Conservation (phyloP, 2,888 invertebrate species). For the Agrochola circellaris region DNA sequence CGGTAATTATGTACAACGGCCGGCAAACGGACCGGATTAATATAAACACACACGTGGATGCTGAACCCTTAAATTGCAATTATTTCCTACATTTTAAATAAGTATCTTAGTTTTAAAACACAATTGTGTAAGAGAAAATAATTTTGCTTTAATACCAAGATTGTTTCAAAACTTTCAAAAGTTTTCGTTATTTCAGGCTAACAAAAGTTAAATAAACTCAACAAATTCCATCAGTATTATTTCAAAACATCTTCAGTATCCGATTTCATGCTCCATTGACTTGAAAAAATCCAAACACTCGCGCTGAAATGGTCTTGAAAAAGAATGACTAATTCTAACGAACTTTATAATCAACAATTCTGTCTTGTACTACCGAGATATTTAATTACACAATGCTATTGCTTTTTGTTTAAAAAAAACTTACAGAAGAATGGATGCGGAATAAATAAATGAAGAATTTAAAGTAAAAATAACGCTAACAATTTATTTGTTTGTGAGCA, state of each 20-base stretch:
- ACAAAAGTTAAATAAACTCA: not conserved
- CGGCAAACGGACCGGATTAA: slow-evolving; percentile 15
- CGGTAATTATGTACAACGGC: slow-evolving; percentile 73
- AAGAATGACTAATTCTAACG: not conserved
- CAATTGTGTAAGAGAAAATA: not conserved
- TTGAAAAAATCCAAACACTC: not conserved
- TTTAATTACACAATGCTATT: slow-evolving; percentile 9
- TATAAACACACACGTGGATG: slow-evolving; percentile 6
- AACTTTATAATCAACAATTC: slow-evolving; percentile 7
- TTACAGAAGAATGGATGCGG: slow-evolving; percentile 43
- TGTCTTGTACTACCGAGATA: not conserved
- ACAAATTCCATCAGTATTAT: not conserved
- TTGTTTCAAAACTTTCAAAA: not conserved
- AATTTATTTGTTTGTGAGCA: slow-evolving; percentile 7
- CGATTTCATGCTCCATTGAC: slow-evolving; percentile 6
- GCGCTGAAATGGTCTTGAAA: not conserved
- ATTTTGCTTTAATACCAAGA: not conserved
- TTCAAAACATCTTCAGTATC: not conserved
- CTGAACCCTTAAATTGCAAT: not conserved
- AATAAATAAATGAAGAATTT: slow-evolving; percentile 36
- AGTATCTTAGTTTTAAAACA: not conserved
- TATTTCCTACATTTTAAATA: not conserved
- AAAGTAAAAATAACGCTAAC: not conserved
- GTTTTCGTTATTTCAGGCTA: not conserved
- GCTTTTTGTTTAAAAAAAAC: slow-evolving; percentile 39